phyloP scores from a whole-genome alignment of 2,797 vertebrate species.

The Cottoperca gobio region DNA sequence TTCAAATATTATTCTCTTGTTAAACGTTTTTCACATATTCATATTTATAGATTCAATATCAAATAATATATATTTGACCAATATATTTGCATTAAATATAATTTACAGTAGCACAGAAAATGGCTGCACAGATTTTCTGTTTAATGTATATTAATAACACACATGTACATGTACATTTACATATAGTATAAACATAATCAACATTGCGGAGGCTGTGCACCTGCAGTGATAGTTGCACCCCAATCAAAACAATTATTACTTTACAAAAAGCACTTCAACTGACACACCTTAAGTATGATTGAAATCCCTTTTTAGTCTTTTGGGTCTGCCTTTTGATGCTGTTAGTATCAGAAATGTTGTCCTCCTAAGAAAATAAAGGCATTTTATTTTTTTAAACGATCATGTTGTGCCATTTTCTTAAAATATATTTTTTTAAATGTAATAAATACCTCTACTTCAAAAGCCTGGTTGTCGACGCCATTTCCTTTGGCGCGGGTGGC shows the following conservation, averaged over 20 bases:
- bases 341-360: constrained; percentile 27
- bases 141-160: not conserved
- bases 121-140: not conserved
- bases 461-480: constrained; percentile 78
- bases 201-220: not conserved
- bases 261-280: constrained; percentile 10
- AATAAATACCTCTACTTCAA: constrained; percentile 74
- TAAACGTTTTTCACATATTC: not conserved
- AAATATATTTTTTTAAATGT: not conserved
- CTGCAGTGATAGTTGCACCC: not conserved
- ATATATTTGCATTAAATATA: not conserved
- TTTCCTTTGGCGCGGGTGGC: not conserved
- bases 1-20: not conserved
- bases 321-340: constrained; percentile 24
- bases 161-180: no score
- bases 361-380: constrained; percentile 64
- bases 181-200: not conserved
- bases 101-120: not conserved
- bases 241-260: not conserved
- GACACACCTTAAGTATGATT: constrained; percentile 79
- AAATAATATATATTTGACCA: not conserved
- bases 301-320: constrained; percentile 56
- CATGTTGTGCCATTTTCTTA: constrained; percentile 1
- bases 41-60: not conserved
- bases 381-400: constrained; percentile 17